These are phyloP conservation scores for Eulemur coronatus DNA, from an alignment of 2,797 vertebrate genomes.

Conservation along the genomic window DNA sequence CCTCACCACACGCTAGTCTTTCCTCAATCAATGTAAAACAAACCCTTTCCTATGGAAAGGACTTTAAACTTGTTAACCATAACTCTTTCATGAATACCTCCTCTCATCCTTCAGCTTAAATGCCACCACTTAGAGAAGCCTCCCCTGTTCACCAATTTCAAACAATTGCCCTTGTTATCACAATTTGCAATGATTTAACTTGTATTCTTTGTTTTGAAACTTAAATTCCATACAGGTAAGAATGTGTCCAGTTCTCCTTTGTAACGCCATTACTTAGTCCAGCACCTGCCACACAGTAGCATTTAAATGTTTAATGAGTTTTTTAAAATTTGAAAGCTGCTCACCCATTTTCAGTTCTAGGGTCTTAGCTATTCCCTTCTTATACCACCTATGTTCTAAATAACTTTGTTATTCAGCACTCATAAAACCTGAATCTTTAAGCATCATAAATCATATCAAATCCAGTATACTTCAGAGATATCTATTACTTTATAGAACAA, in stretches of 20 bases:
- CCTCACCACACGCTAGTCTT: neutral
- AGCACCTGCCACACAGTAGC: neutral
- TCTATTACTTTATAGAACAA: neutral
- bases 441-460: neutral
- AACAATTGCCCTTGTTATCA: neutral
- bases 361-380: neutral
- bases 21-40: neutral
- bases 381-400: neutral
- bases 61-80: neutral
- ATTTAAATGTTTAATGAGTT: neutral
- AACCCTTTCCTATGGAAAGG: neutral
- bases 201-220: neutral
- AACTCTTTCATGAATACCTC: neutral
- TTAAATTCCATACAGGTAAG: neutral
- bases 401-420: neutral
- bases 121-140: neutral
- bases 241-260: neutral
- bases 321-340: neutral
- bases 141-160: neutral
- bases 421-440: slow-evolving; percentile 17
- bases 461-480: neutral
- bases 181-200: neutral
- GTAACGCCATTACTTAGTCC: neutral
- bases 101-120: neutral
- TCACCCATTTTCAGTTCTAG: neutral